Evolutionary conservation across 2,797 vertebrate genomes (phyloP), one percentile per base, ranked within the genome.

Genomic region (Chelon auratus): DNA sequence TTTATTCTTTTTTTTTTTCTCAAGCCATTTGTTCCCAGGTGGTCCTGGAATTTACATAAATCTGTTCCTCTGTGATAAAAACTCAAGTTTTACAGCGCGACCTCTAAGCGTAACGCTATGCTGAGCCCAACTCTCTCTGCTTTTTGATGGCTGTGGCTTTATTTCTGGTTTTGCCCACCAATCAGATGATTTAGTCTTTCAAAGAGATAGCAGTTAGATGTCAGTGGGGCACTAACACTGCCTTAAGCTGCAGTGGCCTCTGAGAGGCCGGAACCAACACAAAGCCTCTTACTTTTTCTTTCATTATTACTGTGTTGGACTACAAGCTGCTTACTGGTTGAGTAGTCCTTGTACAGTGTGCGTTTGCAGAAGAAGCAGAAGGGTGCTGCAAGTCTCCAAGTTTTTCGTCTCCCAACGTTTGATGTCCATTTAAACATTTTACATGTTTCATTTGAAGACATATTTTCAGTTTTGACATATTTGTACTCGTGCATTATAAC

Each of bases 61-160:
- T 78, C 12, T 75, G 68, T 63, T 68, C 9, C 40, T 52, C 9
- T 62, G 33, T 60, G 75, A 87, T 80, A 78, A 76, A 20, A 54
- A 57, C 40, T 37, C 47, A 17, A 12, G 40, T 48, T 55, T 61
- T 60, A 10, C 33, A 68, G 15, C 40, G 13, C 40, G 54, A 75
- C 75, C 77, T 79, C 68, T 42, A 62, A 73, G 33, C 20, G 15
- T 53, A 68, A 48, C 59, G 43, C 26, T 26, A 47, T 36, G 15
- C 40, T 48, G 55, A 14, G 18, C 60, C 33, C 1, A 1, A 4
- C n/a, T 36, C 20, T 14, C 26, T 11, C n/a, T 64, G 17, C 51
- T 72, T 58, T 51, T 52, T 50, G 43, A 57, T 63, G 20, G 48
- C 7, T 42, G 12, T 2, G 8, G 42, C 63, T 54, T 59, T 60